Evolutionary conservation across 1,140 invertebrate species (phyloP), one percentile per base, ranked within the genome.

Genomic region (Carposina sasakii): DNA sequence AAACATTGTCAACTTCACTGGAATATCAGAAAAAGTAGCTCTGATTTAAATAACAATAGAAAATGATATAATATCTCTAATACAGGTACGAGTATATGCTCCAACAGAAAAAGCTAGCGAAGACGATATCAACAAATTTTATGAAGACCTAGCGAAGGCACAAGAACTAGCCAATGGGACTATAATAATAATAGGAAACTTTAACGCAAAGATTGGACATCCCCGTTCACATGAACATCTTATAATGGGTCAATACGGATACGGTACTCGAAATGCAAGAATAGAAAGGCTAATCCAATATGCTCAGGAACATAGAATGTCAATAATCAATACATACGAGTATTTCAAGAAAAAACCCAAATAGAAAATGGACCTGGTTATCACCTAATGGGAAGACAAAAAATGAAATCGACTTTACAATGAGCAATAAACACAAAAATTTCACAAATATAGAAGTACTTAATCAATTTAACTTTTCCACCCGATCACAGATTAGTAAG

Each of bases 361-460:
- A 36, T 10, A 57, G 62, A 37, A 62, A 68, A 58, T 64, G 59
- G 59, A 65, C 58, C 2, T 69, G 57, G 58, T 20, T 44, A 31
- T 66, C 63, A 24, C 56, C 57, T 1, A 34, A 63, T 51, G 60
- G 57, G 2, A 47, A 34, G 22, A 57, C 20, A 44, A 60, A 37
- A 54, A 69, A 69, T 12, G 56, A 63, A 52, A 66, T 70, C 43
- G 63, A 70, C 40, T 70, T 36, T n/a, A 70, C 64, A 36, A 33
- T 33, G 22, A 65, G 61, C 33, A 68, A 68, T 20, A 68, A 60
- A 58, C 56, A 59, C 40, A 64, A 42, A 24, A 12, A 59, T 8
- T 67, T 64, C 37, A 43, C 28, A 34, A 67, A 64, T n/a, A 36
- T 64, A 5, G 54, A 57, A 21, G 30, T 60, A 44, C 2, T 63